Percentiles rank a stretch among this genome's conserved stretches.
Conservation (phyloP, 2,888 invertebrate species). For the Hermaeophaga mercurialis region DNA sequence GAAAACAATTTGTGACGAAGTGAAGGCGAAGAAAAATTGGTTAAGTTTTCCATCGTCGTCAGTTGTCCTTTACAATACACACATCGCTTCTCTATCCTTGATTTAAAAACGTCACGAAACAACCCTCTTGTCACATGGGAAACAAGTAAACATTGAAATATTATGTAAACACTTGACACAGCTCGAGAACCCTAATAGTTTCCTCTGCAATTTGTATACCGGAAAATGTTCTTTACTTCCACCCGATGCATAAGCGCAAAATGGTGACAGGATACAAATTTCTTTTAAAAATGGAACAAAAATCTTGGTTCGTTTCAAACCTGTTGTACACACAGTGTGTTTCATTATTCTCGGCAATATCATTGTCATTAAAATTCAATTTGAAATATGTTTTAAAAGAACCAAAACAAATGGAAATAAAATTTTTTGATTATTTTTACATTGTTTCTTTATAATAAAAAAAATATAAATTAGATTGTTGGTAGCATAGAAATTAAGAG, state of each 20-base stretch:
- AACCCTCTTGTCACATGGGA: conserved; percentile 36
- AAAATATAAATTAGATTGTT: too few species aligned
- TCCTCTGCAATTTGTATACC: conserved; percentile 26
- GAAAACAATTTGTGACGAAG: neutral
- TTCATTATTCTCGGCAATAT: too few species aligned
- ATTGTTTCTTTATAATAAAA: too few species aligned
- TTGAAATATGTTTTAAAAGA: too few species aligned
- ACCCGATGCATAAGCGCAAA: conserved; percentile 31
- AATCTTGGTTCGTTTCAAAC: neutral
- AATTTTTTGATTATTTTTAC: too few species aligned
- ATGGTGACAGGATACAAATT: conserved; percentile 9
- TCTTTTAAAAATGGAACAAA: neutral
- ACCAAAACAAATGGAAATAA: too few species aligned
- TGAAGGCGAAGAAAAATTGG: conserved; percentile 6
- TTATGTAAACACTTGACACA: conserved; percentile 42
- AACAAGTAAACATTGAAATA: conserved; percentile 40
- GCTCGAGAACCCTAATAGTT: conserved; percentile 36
- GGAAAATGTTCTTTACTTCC: conserved; percentile 34
- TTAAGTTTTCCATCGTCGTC: neutral
- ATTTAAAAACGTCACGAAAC: conserved; percentile 33
- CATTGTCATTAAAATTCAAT: too few species aligned
- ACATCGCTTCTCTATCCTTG: conserved; percentile 22
- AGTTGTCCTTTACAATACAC: neutral
- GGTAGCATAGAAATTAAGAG: too few species aligned
- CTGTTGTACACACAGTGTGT: too few species aligned